These are phyloP conservation scores for Petrophora chlorosata DNA, from an alignment of 2,888 invertebrate genomes.

Conservation along the genomic window DNA sequence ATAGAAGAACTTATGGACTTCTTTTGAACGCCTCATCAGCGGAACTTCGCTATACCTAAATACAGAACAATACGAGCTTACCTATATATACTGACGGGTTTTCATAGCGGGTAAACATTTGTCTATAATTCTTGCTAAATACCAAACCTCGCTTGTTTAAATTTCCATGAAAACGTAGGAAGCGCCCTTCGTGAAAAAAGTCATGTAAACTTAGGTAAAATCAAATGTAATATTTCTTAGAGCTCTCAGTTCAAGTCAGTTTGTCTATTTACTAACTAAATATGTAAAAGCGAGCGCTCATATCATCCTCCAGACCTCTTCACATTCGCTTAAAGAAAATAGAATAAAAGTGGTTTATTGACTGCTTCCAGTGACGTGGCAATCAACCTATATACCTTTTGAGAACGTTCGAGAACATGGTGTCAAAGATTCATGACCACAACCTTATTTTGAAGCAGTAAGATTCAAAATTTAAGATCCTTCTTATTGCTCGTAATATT, in stretches of 20 bases:
- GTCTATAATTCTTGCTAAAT: too few relatives aligned
- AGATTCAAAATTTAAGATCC: neutral
- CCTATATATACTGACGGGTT: too few relatives aligned
- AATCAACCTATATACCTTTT: conserved; percentile 31
- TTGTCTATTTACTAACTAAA: conserved; percentile 33
- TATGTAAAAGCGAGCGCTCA: conserved; percentile 28
- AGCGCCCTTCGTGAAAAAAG: too few relatives aligned
- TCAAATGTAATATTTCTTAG: conserved; percentile 24
- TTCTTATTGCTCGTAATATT: neutral
- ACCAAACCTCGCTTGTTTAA: too few relatives aligned
- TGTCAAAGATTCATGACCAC: neutral
- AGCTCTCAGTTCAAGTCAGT: conserved; percentile 16
- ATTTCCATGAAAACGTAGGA: too few relatives aligned
- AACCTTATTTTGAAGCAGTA: neutral
- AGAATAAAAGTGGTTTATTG: conserved; percentile 32
- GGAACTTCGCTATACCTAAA: too few relatives aligned
- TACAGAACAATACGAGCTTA: too few relatives aligned
- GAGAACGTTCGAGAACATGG: conserved; percentile 14
- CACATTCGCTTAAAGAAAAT: conserved; percentile 27
- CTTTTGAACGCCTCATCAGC: neutral
- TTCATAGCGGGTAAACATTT: too few relatives aligned
- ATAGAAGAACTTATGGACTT: conserved; percentile 2
- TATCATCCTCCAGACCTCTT: conserved; percentile 14
- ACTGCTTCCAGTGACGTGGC: conserved; percentile 27
- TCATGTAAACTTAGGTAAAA: too few relatives aligned